Conservation (phyloP, 2,888 invertebrate species). For the Sinohyriopsis cumingii region DNA sequence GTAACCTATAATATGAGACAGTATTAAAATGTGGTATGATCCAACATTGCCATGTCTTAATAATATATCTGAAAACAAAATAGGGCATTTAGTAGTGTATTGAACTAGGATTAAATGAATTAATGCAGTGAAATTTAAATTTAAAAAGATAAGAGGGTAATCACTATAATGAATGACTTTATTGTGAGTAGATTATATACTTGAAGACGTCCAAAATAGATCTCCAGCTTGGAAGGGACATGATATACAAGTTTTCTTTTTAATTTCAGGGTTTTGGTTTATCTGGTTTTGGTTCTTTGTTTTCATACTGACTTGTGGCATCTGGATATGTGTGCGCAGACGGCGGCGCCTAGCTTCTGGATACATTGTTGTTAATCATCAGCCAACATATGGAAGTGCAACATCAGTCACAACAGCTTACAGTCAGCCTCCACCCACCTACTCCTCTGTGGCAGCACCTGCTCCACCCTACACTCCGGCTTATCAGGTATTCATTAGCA, state of each 20-base stretch:
- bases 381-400: constrained; percentile 43
- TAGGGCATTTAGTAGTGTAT: too few relatives aligned
- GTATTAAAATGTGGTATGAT: too few relatives aligned
- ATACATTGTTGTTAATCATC: constrained; percentile 30
- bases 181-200: too few relatives aligned
- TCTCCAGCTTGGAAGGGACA: not conserved
- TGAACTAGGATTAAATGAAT: too few relatives aligned
- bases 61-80: too few relatives aligned
- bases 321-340: constrained; percentile 42
- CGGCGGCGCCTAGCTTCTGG: constrained; percentile 30
- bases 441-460: constrained; percentile 6
- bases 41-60: too few relatives aligned
- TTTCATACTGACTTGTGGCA: constrained; percentile 34
- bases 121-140: too few relatives aligned
- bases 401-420: constrained; percentile 6
- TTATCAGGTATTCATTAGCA: constrained; percentile 25
- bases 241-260: not conserved
- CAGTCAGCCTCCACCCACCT: not conserved
- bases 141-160: too few relatives aligned
- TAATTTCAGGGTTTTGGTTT: constrained; percentile 56
- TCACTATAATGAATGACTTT: too few relatives aligned
- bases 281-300: constrained; percentile 45
- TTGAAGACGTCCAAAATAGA: too few relatives aligned
- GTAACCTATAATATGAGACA: too few relatives aligned
- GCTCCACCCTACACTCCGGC: constrained; percentile 29